Base-by-base conservation (phyloP, 2,113 vertebrate genomes). In the Oceanites oceanicus region DNA sequence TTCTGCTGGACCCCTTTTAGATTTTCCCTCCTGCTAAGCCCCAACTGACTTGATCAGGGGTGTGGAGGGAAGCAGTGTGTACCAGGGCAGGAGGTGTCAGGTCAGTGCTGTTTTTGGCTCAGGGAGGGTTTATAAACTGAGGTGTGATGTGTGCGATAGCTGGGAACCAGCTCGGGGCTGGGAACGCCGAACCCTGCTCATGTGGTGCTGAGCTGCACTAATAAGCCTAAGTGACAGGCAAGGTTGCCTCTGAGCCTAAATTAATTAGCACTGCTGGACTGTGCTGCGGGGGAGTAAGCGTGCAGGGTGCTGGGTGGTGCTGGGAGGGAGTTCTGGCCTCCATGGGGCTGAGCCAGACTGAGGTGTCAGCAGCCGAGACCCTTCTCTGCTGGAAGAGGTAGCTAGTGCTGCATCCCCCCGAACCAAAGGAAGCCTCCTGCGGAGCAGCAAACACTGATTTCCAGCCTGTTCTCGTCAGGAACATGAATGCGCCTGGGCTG, bases 271-370 rank as follows among this genome's bases (percentile, higher is more conserved):
- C 32, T 27, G 36, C 18, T 2, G 26, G 23, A 26, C 27, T 55
- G 30, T 27, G 42, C 32, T 42, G 22, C 4, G 1, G 14, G 44
- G 30, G 23, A 42, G 11, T 49, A 36, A 62, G 45, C 22, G n/a
- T 29, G 19, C 2, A 7, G 63, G 63, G 55, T 40, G 59, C 34
- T 2, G 13, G 22, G 21, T 8, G 23, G 18, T 47, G 72, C 49
- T 0, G 1, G 34, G 22, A 42, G 42, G 84, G 77, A 71, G 22
- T 23, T 40, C 50, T 12, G 18, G 45, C 32, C 34, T 14, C 8
- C 25, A 10, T 1, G 3, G 23, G 40, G 53, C 7, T 0, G 2
- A 62, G 55, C 25, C 0, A 1, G 42, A 30, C 23, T 0, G 1
- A 49, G 30, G 30, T 32, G 42, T 30, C 45, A 25, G 27, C 32